Evolutionary conservation across 2,797 vertebrate genomes (phyloP), one percentile per base, ranked within the genome.

Genomic region (Zalophus californianus): DNA sequence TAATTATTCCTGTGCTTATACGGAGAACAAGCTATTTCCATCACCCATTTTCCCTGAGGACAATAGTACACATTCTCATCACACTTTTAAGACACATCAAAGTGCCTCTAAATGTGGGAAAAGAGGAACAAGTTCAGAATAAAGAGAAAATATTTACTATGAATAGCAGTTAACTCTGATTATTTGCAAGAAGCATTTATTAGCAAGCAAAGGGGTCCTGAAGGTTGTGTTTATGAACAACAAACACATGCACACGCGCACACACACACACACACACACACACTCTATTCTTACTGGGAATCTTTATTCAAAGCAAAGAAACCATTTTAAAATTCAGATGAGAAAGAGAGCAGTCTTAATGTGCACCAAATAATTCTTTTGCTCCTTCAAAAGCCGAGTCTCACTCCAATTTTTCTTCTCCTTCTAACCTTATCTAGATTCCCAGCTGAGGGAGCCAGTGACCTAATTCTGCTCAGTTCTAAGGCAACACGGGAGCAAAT

Each of bases 271-370:
- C 21, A 83, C 41, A 48, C 11, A 78, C 29, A 35, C 2, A 52
- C 13, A 44, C 32, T 58, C 27, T 50, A 14, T 41, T 56, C 79
- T 97, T 86, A 27, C 72, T 80, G 75, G 21, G 54, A 90, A 58
- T 77, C 68, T 94, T 95, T 90, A 78, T 56, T 96, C 58, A 72
- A 96, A 94, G 44, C 60, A 96, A 87, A 93, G n/a, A 93, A 84
- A 66, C 23, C 13, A 84, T 56, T 97, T 85, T 83, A 90, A 93
- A 96, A 72, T 84, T 91, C 38, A 70, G 18, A 64, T 25, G 25
- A 79, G 66, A 84, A 84, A 78, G 3, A 96, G 7, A 84, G 52
- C 92, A 95, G 84, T 0, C 44, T 72, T 79, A 78, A 85, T 38
- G 1, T 64, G 27, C 23, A 70, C 83, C 95, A 95, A 87, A 90